phyloP scores from a whole-genome alignment of 2,888 invertebrate species.

The Invenusta paracnida region DNA sequence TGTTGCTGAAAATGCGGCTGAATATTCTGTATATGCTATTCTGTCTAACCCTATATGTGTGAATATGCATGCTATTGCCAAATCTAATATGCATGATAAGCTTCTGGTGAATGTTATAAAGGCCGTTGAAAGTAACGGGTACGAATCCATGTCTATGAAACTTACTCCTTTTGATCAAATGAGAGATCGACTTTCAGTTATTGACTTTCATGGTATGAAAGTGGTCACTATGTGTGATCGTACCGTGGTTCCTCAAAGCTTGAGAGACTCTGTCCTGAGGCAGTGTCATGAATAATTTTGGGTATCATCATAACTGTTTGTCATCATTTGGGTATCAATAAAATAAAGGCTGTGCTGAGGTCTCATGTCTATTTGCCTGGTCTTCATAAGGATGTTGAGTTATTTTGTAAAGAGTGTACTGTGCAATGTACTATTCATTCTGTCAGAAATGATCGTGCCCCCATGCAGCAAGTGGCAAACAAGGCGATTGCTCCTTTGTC shows the following conservation, averaged over 20 bases:
- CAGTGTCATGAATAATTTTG: not conserved
- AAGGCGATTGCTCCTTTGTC: not conserved
- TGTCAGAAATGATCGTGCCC: not conserved
- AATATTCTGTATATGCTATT: slow-evolving; percentile 15
- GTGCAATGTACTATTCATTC: not conserved
- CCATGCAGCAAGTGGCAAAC: not conserved
- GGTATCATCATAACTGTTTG: too few species aligned
- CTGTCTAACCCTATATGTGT: not conserved
- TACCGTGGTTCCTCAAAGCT: slow-evolving; percentile 19
- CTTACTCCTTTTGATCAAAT: slow-evolving; percentile 20
- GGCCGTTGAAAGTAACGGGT: slow-evolving; percentile 16
- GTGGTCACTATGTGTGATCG: too few species aligned
- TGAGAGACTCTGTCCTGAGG: not conserved
- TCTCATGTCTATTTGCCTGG: slow-evolving; percentile 10
- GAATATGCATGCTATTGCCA: slow-evolving; percentile 10
- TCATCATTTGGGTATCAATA: slow-evolving; percentile 18
- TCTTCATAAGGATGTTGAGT: not conserved
- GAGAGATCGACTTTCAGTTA: not conserved
- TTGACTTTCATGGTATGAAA: not conserved
- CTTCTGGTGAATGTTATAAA: slow-evolving; percentile 8
- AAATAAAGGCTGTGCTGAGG: not conserved
- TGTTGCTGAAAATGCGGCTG: slow-evolving; percentile 24
- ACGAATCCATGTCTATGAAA: not conserved
- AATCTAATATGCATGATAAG: not conserved
- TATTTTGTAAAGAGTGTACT: slow-evolving; percentile 5